Base-by-base conservation (phyloP, 2,797 vertebrate species). In the Falco biarmicus region DNA sequence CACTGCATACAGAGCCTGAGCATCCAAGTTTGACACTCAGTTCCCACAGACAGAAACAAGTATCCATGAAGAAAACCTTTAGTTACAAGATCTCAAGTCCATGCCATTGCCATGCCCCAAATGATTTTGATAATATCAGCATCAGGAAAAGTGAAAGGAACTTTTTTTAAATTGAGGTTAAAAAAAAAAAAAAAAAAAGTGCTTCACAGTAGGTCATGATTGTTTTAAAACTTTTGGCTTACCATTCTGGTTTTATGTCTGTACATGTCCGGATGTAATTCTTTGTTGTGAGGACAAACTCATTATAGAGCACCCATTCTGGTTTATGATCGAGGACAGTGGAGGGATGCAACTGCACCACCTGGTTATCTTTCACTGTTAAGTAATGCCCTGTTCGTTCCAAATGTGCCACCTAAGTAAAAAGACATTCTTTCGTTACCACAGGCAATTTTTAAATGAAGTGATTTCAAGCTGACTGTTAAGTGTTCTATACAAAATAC, bases 291-390 rank as follows among this genome's bases (percentile, higher is more conserved):
- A 99, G 99, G 82, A 99, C 99, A 95, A 99, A 99, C 97, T 99
- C 99, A 68, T 99, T 99, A 97, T 99, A 99, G 73, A 99, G 99
- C 95, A 99, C 99, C 99, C 99, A 99, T 96, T 99, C 99, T 1
- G 99, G 99, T 97, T 99, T 99, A 98, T 99, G 99, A 97, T 99
- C 99, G 95, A 99, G 99, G 96, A 99, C 99, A 48, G 99, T 99
- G 79, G 99, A 99, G 26, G 99, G 99, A 98, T 99, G 99, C 96
- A 99, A 97, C 98, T 99, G 99, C 47, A 99, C 99, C 90, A 99
- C 99, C 90, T 99, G 99, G 99, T 99, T 99, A 98, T 99, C 99
- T 98, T 99, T 99, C 94, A 99, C 99, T 8, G 99, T 99, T 97
- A 99, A 97, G 98, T 99, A 99, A 97, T 99, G 99, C 63, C 99